Conservation (phyloP, 2,888 invertebrate species). For the Saturnia japonica region DNA sequence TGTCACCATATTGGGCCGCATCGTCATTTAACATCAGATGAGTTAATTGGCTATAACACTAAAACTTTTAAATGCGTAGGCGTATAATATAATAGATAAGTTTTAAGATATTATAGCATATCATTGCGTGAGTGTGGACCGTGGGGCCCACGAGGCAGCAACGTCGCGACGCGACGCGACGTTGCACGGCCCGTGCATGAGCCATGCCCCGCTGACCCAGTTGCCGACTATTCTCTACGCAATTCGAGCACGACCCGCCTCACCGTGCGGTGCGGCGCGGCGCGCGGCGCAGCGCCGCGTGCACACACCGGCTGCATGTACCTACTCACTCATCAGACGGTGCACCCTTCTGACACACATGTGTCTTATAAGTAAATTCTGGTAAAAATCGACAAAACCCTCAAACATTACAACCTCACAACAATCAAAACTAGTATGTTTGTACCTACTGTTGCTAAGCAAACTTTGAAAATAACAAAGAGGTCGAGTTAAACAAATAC, state of each 20-base stretch:
- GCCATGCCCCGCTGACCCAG: constrained; percentile 77
- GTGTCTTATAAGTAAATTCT: background rate
- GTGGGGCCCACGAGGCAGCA: background rate
- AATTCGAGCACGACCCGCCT: constrained; percentile 73
- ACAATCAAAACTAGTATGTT: background rate
- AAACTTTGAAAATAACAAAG: background rate
- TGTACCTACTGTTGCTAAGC: background rate
- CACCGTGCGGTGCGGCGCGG: too few relatives aligned
- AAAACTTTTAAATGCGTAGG: too few relatives aligned
- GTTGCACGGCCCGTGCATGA: constrained; percentile 53
- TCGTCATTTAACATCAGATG: too few relatives aligned
- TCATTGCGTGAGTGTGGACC: constrained; percentile 12
- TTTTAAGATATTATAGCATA: constrained; percentile 20
- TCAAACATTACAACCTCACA: background rate
- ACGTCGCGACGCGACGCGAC: constrained; percentile 38
- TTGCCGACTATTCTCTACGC: constrained; percentile 75
- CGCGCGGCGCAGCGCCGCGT: too few relatives aligned
- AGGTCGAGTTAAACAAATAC: background rate
- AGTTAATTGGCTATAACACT: too few relatives aligned
- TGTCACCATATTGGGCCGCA: too few relatives aligned
- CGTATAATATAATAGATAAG: constrained; percentile 15
- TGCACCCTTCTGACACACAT: background rate
- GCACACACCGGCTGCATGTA: constrained; percentile 39
- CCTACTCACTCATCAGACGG: constrained; percentile 3
- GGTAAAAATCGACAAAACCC: background rate